phyloP scores from a whole-genome alignment of 2,113 vertebrate species.

The Carassius carassius region DNA sequence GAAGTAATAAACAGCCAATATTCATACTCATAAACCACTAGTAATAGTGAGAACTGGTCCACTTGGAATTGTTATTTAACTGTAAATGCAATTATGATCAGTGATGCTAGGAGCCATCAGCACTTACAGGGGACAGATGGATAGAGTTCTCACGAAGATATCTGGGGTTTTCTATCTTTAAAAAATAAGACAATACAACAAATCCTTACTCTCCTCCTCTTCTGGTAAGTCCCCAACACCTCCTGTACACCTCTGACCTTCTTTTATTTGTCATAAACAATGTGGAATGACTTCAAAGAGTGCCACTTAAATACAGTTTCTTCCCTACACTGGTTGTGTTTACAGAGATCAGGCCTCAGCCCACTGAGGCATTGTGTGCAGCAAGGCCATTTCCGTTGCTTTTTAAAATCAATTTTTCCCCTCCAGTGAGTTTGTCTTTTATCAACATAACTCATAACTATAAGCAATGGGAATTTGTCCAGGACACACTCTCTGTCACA shows the following conservation, averaged over 20 bases:
- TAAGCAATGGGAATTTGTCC: conserved; percentile 57
- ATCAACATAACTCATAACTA: conserved; percentile 71
- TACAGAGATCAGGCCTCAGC: conserved; percentile 63
- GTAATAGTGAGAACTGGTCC: too few relatives aligned
- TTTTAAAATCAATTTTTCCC: conserved; percentile 43
- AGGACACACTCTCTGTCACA: not conserved
- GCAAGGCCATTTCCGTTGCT: conserved; percentile 61
- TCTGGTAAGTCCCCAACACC: conserved; percentile 45
- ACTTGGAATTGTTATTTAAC: not conserved
- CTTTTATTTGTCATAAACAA: conserved; percentile 67
- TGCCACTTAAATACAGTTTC: conserved; percentile 49
- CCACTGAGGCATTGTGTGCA: conserved; percentile 64
- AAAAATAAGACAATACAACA: conserved; percentile 66
- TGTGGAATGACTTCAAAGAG: conserved; percentile 67
- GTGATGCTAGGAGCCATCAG: conserved; percentile 32
- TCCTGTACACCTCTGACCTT: conserved; percentile 56
- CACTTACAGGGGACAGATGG: conserved; percentile 82
- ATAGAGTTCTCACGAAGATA: conserved; percentile 86
- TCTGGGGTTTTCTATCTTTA: conserved; percentile 91
- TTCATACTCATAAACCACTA: too few relatives aligned
- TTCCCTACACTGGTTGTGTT: conserved; percentile 67
- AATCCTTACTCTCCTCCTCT: conserved; percentile 41
- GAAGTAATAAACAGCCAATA: too few relatives aligned
- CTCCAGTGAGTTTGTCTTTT: conserved; percentile 60
- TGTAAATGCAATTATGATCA: not conserved